Conservation (phyloP, 2,888 invertebrate genomes). For the Hemicrepidius hirtus region DNA sequence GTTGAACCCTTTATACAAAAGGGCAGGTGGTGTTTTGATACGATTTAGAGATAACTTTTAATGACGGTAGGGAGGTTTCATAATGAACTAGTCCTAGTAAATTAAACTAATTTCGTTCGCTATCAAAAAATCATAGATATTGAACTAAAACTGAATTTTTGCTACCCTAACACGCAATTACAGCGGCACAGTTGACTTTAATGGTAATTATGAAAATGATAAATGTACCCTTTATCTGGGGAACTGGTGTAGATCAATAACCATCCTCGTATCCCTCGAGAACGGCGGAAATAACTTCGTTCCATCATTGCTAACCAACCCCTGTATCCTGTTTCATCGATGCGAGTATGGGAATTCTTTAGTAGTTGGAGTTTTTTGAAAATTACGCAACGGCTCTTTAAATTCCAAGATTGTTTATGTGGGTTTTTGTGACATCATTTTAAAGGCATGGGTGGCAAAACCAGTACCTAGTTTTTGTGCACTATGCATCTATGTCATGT, state of each 20-base stretch:
- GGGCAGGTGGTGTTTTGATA: no score
- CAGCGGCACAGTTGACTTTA: conserved; percentile 4
- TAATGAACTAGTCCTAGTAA: no score
- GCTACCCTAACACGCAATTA: neutral
- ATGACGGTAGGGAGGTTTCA: no score
- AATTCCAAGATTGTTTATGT: neutral
- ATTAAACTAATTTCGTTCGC: no score
- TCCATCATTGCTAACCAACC: conserved; percentile 18
- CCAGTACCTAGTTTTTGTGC: neutral
- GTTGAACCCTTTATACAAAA: no score
- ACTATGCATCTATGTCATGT: conserved; percentile 23
- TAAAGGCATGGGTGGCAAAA: conserved; percentile 2
- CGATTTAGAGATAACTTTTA: no score
- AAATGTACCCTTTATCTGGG: conserved; percentile 32
- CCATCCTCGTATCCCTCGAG: conserved; percentile 43
- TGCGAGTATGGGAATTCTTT: neutral
- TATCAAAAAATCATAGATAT: neutral
- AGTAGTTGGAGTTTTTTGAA: neutral
- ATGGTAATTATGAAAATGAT: conserved; percentile 8
- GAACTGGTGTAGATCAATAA: conserved; percentile 45
- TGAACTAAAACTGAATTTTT: neutral
- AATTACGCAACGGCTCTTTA: neutral
- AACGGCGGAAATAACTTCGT: conserved; percentile 42
- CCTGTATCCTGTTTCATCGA: neutral
- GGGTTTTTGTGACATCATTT: conserved; percentile 16